These are phyloP conservation scores for Pao palembangensis DNA, from an alignment of 2,113 vertebrate species.

Conservation along the genomic window DNA sequence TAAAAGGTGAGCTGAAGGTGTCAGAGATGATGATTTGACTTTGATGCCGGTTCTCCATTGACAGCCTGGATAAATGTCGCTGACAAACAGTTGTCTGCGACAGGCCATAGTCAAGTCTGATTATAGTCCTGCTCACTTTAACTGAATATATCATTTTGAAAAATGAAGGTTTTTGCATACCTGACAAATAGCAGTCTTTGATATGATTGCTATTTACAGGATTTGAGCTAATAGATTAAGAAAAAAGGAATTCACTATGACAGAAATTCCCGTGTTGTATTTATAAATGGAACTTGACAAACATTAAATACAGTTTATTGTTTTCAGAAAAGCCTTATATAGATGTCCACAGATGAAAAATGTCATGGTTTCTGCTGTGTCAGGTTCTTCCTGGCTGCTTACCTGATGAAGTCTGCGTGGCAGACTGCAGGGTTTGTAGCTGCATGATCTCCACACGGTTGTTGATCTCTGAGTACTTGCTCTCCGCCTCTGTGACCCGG, in stretches of 20 bases:
- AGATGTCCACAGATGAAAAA: too few species aligned
- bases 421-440: constrained; percentile 85
- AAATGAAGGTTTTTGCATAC: background rate
- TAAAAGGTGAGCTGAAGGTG: constrained; percentile 21
- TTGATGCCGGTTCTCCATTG: constrained; percentile 22
- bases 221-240: background rate
- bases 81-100: constrained; percentile 31
- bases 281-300: background rate
- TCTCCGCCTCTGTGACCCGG: constrained; percentile 85
- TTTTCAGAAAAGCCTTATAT: background rate
- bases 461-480: constrained; percentile 94
- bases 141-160: constrained; percentile 26
- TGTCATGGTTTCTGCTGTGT: too few species aligned
- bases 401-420: constrained; percentile 90
- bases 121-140: constrained; percentile 37
- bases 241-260: background rate
- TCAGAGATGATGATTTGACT: constrained; percentile 25
- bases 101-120: constrained; percentile 12
- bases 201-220: background rate
- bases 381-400: constrained; percentile 57
- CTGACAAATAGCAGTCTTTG: background rate
- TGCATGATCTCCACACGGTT: constrained; percentile 94
- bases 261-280: background rate
- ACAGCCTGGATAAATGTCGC: constrained; percentile 19
- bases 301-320: background rate